Conservation (phyloP, 1,140 invertebrate species). For the Drosophila funebris region DNA sequence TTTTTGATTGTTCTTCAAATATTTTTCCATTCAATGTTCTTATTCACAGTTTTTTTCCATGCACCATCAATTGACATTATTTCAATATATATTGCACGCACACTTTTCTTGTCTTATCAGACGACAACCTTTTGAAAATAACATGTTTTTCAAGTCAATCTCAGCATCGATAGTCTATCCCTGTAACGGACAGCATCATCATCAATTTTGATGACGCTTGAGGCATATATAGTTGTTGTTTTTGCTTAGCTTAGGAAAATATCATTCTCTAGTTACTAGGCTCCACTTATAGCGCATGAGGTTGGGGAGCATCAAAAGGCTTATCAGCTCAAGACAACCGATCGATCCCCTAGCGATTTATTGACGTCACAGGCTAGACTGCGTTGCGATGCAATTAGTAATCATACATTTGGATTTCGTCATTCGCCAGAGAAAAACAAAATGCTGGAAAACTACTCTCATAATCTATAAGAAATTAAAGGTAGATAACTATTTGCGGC, state of each 20-base stretch:
- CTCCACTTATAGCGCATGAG: slow-evolving; percentile 1
- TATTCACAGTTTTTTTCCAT: not conserved
- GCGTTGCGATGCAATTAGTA: slow-evolving; percentile 35
- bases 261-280: slow-evolving; percentile 64
- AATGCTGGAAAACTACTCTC: slow-evolving; percentile 41
- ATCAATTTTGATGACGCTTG: slow-evolving; percentile 54
- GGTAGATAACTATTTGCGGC: slow-evolving; percentile 9
- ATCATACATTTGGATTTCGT: slow-evolving; percentile 56
- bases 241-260: slow-evolving; percentile 40
- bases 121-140: slow-evolving; percentile 52
- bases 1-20: not conserved
- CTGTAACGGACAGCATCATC: slow-evolving; percentile 42
- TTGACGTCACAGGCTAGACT: slow-evolving; percentile 55
- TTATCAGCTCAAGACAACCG: slow-evolving; percentile 55
- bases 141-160: slow-evolving; percentile 72
- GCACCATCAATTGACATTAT: slow-evolving; percentile 37
- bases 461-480: not conserved
- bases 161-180: slow-evolving; percentile 7
- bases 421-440: slow-evolving; percentile 49
- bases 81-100: slow-evolving; percentile 41
- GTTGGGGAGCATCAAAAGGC: slow-evolving; percentile 8
- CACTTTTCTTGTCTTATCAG: slow-evolving; percentile 67
- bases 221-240: slow-evolving; percentile 17
- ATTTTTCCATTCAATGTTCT: not conserved
- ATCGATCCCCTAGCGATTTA: slow-evolving; percentile 41